Conservation (phyloP, 1,140 invertebrate species). For the Drosophila obscura region DNA sequence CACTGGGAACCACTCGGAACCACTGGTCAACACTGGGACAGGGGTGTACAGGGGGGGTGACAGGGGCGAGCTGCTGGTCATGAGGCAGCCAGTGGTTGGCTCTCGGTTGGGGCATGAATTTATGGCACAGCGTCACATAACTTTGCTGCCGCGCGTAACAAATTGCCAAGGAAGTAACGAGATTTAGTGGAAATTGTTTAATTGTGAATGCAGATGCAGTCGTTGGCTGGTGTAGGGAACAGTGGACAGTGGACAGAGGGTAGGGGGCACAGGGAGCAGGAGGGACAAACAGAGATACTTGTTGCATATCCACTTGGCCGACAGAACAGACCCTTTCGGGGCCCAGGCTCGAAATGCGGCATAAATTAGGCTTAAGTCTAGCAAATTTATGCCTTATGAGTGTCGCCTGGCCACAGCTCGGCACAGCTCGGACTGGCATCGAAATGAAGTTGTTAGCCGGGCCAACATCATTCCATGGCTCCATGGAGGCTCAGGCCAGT, state of each 20-base stretch:
- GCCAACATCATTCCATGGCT: conserved; percentile 71
- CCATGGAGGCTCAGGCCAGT: not conserved
- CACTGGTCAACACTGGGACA: not conserved
- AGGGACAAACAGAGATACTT: conserved; percentile 57
- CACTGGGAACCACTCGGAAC: too few species aligned
- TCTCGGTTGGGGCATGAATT: conserved; percentile 78
- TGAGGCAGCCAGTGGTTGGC: conserved; percentile 19
- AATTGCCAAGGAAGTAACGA: conserved; percentile 84
- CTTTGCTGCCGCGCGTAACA: conserved; percentile 83
- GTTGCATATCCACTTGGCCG: conserved; percentile 52
- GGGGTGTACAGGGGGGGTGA: not conserved
- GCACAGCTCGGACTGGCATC: not conserved
- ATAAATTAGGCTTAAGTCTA: conserved; percentile 84
- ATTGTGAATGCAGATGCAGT: conserved; percentile 83
- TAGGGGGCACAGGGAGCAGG: conserved; percentile 3
- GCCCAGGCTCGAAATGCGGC: conserved; percentile 60
- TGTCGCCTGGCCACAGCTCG: conserved; percentile 53
- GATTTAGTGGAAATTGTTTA: conserved; percentile 84
- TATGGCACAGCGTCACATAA: conserved; percentile 83
- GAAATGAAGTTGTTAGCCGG: conserved; percentile 83
- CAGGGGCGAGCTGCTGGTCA: conserved; percentile 7
- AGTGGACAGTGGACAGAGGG: not conserved
- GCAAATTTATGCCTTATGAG: conserved; percentile 83
- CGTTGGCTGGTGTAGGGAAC: conserved; percentile 4
- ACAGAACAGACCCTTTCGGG: conserved; percentile 48